phyloP scores from a whole-genome alignment of 2,888 invertebrate genomes.

The Thalpophila matura region DNA sequence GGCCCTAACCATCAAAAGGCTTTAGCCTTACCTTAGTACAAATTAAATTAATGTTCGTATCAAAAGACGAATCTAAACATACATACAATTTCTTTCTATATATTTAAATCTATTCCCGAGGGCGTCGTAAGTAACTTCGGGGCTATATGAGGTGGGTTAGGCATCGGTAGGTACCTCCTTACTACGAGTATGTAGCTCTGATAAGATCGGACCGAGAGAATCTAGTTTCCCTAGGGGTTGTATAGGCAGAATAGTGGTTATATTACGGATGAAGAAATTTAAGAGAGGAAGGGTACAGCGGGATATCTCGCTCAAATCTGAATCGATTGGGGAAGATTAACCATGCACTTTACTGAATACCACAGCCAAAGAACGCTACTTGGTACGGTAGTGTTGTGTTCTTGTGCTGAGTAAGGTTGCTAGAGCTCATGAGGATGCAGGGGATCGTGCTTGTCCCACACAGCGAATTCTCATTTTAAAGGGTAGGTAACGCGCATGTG shows the following conservation, averaged over 20 bases:
- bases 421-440: too few relatives aligned
- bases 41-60: conserved; percentile 37
- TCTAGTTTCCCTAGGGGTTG: conserved; percentile 10
- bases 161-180: background rate
- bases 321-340: too few relatives aligned
- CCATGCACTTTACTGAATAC: too few relatives aligned
- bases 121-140: conserved; percentile 21
- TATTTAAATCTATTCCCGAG: conserved; percentile 33
- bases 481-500: too few relatives aligned
- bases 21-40: too few relatives aligned
- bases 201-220: conserved; percentile 14
- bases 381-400: too few relatives aligned
- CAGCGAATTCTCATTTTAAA: too few relatives aligned
- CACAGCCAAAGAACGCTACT: too few relatives aligned
- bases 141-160: conserved; percentile 17
- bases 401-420: too few relatives aligned
- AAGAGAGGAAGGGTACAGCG: too few relatives aligned
- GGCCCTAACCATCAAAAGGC: background rate
- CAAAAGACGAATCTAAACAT: conserved; percentile 24
- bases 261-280: background rate
- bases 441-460: too few relatives aligned
- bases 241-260: background rate
- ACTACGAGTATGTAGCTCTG: conserved; percentile 13
- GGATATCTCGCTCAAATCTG: too few relatives aligned
- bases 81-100: conserved; percentile 22